phyloP scores from a whole-genome alignment of 2,797 vertebrate genomes.

The Furcifer pardalis region DNA sequence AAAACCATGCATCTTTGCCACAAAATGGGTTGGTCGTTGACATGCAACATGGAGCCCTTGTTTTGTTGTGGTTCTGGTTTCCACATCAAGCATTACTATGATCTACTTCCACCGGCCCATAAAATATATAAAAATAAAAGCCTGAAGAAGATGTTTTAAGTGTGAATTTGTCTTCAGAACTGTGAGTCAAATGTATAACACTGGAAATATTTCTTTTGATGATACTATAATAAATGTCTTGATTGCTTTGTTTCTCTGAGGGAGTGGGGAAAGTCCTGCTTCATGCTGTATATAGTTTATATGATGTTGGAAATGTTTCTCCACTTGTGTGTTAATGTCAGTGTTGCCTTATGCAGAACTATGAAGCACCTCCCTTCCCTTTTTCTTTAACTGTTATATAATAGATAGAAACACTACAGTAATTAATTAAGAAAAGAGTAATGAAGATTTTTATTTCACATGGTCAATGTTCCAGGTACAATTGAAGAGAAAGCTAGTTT shows the following conservation, averaged over 20 bases:
- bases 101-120: slow-evolving; percentile 25
- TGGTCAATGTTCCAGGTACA: slow-evolving; percentile 40
- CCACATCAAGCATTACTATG: slow-evolving; percentile 35
- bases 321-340: slow-evolving; percentile 73
- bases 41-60: neutral
- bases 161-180: slow-evolving; percentile 55
- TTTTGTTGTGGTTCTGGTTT: neutral
- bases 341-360: slow-evolving; percentile 74
- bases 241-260: slow-evolving; percentile 30
- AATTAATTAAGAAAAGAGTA: neutral
- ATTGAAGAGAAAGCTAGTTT: neutral
- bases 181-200: neutral
- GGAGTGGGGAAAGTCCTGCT: slow-evolving; percentile 43
- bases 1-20: slow-evolving; percentile 25
- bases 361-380: slow-evolving; percentile 53
- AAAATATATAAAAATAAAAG: slow-evolving; percentile 7
- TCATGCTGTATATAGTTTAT: slow-evolving; percentile 81
- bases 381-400: slow-evolving; percentile 47
- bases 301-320: slow-evolving; percentile 70
- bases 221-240: slow-evolving; percentile 3
- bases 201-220: slow-evolving; percentile 44
- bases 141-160: slow-evolving; percentile 38
- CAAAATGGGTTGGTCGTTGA: neutral
- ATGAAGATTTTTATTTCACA: slow-evolving; percentile 27
- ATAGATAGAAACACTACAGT: slow-evolving; percentile 55